phyloP scores from a whole-genome alignment of 1,140 invertebrate genomes.

The Drosophila saltans region DNA sequence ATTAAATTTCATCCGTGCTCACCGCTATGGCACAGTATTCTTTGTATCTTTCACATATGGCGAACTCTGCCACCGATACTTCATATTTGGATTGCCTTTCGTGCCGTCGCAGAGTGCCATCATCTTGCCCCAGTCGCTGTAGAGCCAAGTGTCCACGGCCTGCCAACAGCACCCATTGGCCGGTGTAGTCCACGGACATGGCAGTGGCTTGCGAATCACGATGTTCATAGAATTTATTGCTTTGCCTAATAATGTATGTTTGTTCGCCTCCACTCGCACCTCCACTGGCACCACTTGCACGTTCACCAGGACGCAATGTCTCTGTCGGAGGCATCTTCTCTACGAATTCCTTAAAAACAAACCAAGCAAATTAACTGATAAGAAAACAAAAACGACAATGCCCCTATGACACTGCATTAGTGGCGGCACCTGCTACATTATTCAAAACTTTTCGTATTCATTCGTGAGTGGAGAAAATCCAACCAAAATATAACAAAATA shows the following conservation, averaged over 20 bases:
- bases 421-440: no score
- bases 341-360: slow-evolving; percentile 23
- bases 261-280: slow-evolving; percentile 50
- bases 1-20: slow-evolving; percentile 77
- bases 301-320: slow-evolving; percentile 58
- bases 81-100: slow-evolving; percentile 96
- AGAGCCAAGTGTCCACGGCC: slow-evolving; percentile 90
- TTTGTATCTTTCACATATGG: slow-evolving; percentile 90
- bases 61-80: slow-evolving; percentile 96
- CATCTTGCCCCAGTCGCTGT: slow-evolving; percentile 88
- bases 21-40: slow-evolving; percentile 95
- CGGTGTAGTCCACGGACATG: slow-evolving; percentile 94
- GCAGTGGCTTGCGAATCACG: slow-evolving; percentile 91
- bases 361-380: slow-evolving; percentile 2
- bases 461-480: no score
- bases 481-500: no score
- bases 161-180: slow-evolving; percentile 92
- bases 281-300: slow-evolving; percentile 26
- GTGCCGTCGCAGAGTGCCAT: slow-evolving; percentile 90
- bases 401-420: no score
- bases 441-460: no score
- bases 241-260: slow-evolving; percentile 71
- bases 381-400: slow-evolving; percentile 11
- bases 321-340: slow-evolving; percentile 69
- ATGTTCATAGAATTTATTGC: slow-evolving; percentile 76